These are phyloP conservation scores for Oopsacas minuta DNA, from an alignment of 37 sponge, comb jelly and placozoan genomes.

Conservation along the genomic window DNA sequence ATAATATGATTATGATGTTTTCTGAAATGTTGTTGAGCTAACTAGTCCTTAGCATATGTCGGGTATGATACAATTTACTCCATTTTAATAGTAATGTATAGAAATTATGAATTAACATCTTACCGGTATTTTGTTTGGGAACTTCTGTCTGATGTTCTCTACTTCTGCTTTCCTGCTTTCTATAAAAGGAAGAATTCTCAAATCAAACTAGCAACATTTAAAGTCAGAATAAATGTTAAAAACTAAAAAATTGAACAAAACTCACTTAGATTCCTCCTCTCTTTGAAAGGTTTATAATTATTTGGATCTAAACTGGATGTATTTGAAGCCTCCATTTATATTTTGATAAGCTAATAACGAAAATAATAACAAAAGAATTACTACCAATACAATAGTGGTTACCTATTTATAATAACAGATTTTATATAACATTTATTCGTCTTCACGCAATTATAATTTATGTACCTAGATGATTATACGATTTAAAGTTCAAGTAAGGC, in stretches of 20 bases:
- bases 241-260: too few relatives aligned
- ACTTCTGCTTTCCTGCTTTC: conserved; percentile 91
- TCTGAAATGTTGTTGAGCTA: too few relatives aligned
- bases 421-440: background rate
- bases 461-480: background rate
- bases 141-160: conserved; percentile 83
- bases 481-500: background rate
- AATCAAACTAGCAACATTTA: too few relatives aligned
- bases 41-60: too few relatives aligned
- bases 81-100: too few relatives aligned
- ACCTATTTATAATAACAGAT: background rate
- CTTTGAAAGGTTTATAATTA: background rate
- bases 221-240: too few relatives aligned
- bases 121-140: conserved; percentile 96
- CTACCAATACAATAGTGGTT: background rate
- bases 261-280: conserved; percentile 6
- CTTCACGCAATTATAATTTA: too few relatives aligned
- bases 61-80: too few relatives aligned
- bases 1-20: too few relatives aligned
- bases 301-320: background rate
- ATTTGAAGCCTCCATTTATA: conserved; percentile 6
- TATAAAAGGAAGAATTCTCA: too few relatives aligned
- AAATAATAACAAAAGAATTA: background rate
- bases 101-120: too few relatives aligned
- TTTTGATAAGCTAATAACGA: background rate